A percentile compares a stretch with the other conserved stretches of the same genome.
Conservation (phyloP, 2,888 invertebrate species). For the Ecliptopera silaceata region DNA sequence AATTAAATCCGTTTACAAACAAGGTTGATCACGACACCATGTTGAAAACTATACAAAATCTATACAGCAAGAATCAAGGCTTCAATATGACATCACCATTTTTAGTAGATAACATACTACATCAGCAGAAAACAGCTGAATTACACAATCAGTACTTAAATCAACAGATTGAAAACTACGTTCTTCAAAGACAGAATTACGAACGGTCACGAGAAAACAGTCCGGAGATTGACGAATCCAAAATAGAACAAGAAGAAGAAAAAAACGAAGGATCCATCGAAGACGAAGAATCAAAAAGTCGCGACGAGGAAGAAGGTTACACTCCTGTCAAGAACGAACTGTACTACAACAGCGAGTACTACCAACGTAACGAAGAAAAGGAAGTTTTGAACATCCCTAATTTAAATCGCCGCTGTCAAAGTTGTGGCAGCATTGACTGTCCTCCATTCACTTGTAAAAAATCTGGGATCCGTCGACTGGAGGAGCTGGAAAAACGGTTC, state of each 20-base stretch:
- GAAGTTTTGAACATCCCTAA: slow-evolving; percentile 73
- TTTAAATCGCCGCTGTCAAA: slow-evolving; percentile 74
- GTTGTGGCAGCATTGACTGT: slow-evolving; percentile 82
- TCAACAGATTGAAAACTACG: slow-evolving; percentile 75
- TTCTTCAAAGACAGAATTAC: slow-evolving; percentile 60
- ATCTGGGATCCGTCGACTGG: slow-evolving; percentile 68
- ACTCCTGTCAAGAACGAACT: slow-evolving; percentile 60
- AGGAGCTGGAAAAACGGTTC: slow-evolving; percentile 74
- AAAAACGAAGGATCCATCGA: slow-evolving; percentile 23
- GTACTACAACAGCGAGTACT: slow-evolving; percentile 64
- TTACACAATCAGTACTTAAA: slow-evolving; percentile 81
- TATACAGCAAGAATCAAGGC: slow-evolving; percentile 68
- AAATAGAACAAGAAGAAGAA: slow-evolving; percentile 56
- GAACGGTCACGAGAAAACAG: slow-evolving; percentile 65
- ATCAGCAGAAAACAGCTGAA: slow-evolving; percentile 77
- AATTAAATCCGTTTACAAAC: slow-evolving; percentile 66
- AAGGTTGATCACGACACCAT: slow-evolving; percentile 73
- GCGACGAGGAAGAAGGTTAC: slow-evolving; percentile 59
- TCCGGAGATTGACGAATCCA: slow-evolving; percentile 66
- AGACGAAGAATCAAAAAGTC: slow-evolving; percentile 65
- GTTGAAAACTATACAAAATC: slow-evolving; percentile 76
- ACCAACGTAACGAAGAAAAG: slow-evolving; percentile 59
- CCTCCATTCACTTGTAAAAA: slow-evolving; percentile 77
- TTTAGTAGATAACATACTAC: slow-evolving; percentile 84
- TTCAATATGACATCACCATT: slow-evolving; percentile 84